Percentiles rank a stretch among this genome's conserved stretches.
phyloP scores from a whole-genome alignment of 2,797 vertebrate genomes.

The Ctenochaetus hawaiiensis region DNA sequence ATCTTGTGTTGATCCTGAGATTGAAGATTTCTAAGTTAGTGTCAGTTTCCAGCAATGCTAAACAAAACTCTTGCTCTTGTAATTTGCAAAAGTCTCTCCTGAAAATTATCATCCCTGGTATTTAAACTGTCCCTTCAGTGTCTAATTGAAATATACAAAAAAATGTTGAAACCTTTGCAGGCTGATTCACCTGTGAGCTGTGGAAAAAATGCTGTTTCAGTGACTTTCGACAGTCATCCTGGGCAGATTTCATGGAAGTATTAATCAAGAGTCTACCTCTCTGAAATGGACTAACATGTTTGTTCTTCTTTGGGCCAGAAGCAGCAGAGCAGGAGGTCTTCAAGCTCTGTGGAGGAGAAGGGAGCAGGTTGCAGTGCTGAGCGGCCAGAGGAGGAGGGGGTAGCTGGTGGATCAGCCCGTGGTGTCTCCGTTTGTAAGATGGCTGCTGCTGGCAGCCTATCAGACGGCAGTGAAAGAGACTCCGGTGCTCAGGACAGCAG shows the following conservation, averaged over 20 bases:
- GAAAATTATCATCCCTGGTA: background rate
- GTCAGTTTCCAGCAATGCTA: no score
- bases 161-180: background rate
- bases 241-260: background rate
- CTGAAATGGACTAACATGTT: background rate
- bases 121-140: background rate
- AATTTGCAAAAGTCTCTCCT: background rate
- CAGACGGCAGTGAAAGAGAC: constrained; percentile 92
- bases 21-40: background rate
- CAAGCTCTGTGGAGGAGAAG: constrained; percentile 83
- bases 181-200: background rate
- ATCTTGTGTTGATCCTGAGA: no score
- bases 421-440: constrained; percentile 70
- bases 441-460: constrained; percentile 86
- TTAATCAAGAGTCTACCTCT: background rate
- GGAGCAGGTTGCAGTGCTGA: constrained; percentile 75
- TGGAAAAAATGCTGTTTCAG: background rate
- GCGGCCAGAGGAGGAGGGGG: constrained; percentile 75
- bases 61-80: no score
- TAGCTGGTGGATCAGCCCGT: constrained; percentile 70
- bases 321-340: constrained; percentile 80
- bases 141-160: background rate
- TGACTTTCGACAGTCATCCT: background rate
- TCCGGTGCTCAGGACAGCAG: constrained; percentile 91
- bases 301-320: constrained; percentile 73